phyloP scores from a whole-genome alignment of 2,888 invertebrate species.

The Silvanus unidentatus region DNA sequence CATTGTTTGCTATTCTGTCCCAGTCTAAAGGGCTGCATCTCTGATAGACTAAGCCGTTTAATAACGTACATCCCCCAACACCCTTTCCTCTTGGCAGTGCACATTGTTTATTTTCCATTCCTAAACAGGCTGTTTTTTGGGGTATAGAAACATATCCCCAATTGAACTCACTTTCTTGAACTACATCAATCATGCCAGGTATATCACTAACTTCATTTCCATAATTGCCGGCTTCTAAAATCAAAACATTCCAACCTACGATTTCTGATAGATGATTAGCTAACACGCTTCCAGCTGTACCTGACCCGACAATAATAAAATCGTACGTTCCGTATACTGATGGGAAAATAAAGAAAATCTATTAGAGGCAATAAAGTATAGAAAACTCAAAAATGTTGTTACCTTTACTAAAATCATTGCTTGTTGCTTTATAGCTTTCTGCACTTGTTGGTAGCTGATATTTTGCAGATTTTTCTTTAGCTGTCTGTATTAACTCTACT shows the following conservation, averaged over 20 bases:
- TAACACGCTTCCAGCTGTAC: slow-evolving; percentile 18
- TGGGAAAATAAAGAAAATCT: too few relatives aligned
- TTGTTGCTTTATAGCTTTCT: neutral
- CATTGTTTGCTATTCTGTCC: slow-evolving; percentile 63
- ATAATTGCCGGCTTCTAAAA: slow-evolving; percentile 21
- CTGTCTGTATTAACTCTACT: too few relatives aligned
- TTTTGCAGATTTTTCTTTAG: too few relatives aligned
- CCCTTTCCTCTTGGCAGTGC: slow-evolving; percentile 59
- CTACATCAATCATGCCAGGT: slow-evolving; percentile 53
- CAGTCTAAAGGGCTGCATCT: slow-evolving; percentile 63
- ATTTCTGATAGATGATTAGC: slow-evolving; percentile 20
- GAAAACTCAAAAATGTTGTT: too few relatives aligned
- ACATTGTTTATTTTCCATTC: slow-evolving; percentile 37
- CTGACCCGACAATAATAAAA: slow-evolving; percentile 22
- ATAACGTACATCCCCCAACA: slow-evolving; percentile 69
- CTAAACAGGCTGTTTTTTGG: slow-evolving; percentile 54
- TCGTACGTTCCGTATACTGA: slow-evolving; percentile 19
- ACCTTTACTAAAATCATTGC: too few relatives aligned
- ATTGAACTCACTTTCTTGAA: slow-evolving; percentile 58
- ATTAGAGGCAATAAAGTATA: too few relatives aligned
- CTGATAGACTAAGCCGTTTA: slow-evolving; percentile 74
- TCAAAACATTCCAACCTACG: slow-evolving; percentile 16
- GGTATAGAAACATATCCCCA: slow-evolving; percentile 68
- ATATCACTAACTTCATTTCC: slow-evolving; percentile 47
- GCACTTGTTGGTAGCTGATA: neutral